These are phyloP conservation scores for human DNA, from an alignment of 2,113 vertebrate genomes.

Conservation along the genomic window GRCh38 chr6:114709501-114710000, in stretches of 20 bases:
- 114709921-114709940: background rate
- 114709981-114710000: background rate
- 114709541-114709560: background rate
- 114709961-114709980: background rate
- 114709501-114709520: background rate
- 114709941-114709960: background rate
- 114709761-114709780: background rate
- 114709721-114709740: background rate
- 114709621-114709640: accelerated
- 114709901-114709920: background rate
- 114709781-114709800: background rate
- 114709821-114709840: background rate
- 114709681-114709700: background rate
- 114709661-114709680: background rate
- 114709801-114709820: background rate
- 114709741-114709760: background rate
- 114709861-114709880: background rate
- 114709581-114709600: background rate
- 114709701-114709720: background rate
- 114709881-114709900: slow-evolving; percentile 27
- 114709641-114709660: background rate
- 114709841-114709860: background rate
- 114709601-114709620: too few relatives aligned
- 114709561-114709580: background rate
- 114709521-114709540: background rate